Conservation (phyloP, 2,113 vertebrate species). For the Rhabdomys dilectus region DNA sequence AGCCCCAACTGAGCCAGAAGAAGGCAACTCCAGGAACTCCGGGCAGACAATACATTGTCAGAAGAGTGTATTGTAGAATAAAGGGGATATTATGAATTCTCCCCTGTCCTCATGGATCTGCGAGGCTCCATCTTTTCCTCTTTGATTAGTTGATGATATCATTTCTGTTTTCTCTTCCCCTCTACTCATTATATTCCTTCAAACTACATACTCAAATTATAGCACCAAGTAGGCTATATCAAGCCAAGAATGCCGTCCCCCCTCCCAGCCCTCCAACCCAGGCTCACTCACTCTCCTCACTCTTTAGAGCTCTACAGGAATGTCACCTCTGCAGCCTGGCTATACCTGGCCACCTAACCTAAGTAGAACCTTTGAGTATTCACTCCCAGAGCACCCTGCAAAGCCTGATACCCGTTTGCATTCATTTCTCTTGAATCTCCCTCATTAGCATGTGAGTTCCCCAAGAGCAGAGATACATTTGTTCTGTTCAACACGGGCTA, state of each 20-base stretch:
- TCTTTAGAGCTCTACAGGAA: neutral
- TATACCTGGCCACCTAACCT: neutral
- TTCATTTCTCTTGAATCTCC: neutral
- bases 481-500: neutral
- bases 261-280: neutral
- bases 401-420: neutral
- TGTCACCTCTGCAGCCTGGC: neutral
- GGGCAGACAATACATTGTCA: neutral
- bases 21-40: neutral
- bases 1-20: neutral
- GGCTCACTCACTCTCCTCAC: neutral
- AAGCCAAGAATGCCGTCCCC: neutral
- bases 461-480: neutral
- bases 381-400: neutral
- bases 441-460: neutral
- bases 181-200: neutral
- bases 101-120: accelerated
- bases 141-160: neutral
- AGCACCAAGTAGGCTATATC: accelerated
- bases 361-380: neutral
- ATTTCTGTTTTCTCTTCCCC: neutral
- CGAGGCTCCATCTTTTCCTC: neutral
- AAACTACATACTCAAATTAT: accelerated
- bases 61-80: neutral
- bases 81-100: neutral